Evolutionary conservation across 2,888 invertebrate genomes (phyloP).

Genomic region (Philonicus albiceps): DNA sequence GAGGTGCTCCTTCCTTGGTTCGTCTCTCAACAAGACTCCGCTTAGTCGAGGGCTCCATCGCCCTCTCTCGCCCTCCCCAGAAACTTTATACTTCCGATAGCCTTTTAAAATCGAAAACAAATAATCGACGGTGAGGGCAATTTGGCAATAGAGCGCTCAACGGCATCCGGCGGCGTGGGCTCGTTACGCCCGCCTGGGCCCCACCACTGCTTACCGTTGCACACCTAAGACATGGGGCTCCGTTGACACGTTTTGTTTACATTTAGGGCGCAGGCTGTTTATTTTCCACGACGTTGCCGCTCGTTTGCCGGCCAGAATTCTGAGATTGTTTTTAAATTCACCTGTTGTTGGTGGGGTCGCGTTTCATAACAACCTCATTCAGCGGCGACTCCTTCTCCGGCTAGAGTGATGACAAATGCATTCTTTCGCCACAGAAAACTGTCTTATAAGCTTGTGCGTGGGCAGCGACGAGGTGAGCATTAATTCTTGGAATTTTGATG

Average conservation of each 20-base stretch:
- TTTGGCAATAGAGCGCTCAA: background rate
- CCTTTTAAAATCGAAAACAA: conserved; percentile 2
- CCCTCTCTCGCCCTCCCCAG: background rate
- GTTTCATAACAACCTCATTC: conserved; percentile 4
- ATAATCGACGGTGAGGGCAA: background rate
- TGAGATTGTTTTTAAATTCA: conserved; percentile 31
- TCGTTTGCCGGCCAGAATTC: background rate
- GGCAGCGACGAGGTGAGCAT: conserved; percentile 5
- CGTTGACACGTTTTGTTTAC: conserved; percentile 33
- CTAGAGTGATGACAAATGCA: conserved; percentile 27
- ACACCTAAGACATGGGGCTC: conserved; percentile 3
- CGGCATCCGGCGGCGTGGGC: background rate
- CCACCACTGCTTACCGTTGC: background rate
- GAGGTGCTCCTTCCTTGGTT: background rate
- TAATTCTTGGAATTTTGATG: conserved; percentile 24
- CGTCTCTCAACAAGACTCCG: background rate
- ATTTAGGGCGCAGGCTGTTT: conserved; percentile 32
- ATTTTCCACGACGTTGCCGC: conserved; percentile 12
- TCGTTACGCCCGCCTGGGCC: background rate
- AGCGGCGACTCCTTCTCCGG: background rate
- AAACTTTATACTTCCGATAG: background rate
- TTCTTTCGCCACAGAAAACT: background rate
- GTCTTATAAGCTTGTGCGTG: background rate
- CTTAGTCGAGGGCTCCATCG: background rate
- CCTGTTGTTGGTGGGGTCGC: conserved; percentile 31